Percentiles rank a stretch among this genome's conserved stretches.
These are phyloP conservation scores for Zoanthus solanderi DNA, from an alignment of 92 coral and sea anemone genomes.

Conservation along the genomic window DNA sequence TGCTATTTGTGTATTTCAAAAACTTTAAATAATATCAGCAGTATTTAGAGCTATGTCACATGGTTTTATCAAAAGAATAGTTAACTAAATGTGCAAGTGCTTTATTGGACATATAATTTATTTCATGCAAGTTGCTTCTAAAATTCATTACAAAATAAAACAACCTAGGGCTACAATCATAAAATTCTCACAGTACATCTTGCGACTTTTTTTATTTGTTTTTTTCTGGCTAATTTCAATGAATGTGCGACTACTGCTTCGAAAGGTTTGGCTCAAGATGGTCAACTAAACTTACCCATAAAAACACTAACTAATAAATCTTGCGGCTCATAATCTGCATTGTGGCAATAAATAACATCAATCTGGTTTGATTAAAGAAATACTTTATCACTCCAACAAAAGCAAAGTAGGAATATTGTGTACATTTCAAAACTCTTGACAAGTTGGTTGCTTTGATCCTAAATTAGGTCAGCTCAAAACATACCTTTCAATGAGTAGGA, in stretches of 20 bases:
- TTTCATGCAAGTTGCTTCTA: neutral
- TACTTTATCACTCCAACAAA: neutral
- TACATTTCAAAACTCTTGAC: neutral
- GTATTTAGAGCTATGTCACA: too few species aligned
- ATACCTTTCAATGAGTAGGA: neutral
- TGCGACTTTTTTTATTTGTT: too few species aligned
- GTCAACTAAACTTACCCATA: neutral
- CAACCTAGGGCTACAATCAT: neutral
- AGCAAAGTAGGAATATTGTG: neutral
- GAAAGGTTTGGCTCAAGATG: neutral
- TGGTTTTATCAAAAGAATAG: neutral
- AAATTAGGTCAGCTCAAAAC: neutral
- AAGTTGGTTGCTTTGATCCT: neutral
- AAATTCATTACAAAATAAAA: neutral
- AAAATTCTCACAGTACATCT: neutral
- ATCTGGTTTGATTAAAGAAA: neutral
- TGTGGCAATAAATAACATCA: neutral
- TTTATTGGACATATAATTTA: too few species aligned
- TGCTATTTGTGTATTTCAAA: too few species aligned
- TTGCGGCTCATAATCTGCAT: neutral
- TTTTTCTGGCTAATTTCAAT: neutral
- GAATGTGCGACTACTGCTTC: neutral
- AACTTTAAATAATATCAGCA: neutral
- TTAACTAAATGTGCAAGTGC: neutral
- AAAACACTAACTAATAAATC: neutral